Base-by-base conservation (phyloP, 2,797 vertebrate species). In the Ceryle rudis region DNA sequence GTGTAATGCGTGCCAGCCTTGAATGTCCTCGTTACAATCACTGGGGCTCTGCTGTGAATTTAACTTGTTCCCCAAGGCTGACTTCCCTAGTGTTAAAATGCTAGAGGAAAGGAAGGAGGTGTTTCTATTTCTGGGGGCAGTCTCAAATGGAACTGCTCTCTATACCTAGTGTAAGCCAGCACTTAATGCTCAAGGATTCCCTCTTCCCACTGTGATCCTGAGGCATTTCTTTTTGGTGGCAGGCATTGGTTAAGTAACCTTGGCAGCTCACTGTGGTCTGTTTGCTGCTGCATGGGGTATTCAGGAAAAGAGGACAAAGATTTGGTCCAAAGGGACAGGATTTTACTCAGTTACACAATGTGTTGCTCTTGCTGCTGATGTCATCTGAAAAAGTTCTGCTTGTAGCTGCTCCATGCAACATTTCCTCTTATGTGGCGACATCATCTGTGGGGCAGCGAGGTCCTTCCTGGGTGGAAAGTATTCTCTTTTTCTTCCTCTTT, bases 141-240 rank as follows among this genome's bases (percentile, higher is more conserved):
- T 21, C 62, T 93, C 58, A 58, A 72, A 42, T 7, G n/a, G 14
- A 74, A 29, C 58, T 91, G 54, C 65, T 78, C 9, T 29, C 47
- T 58, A 0, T 18, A 23, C 16, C 17, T 61, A 28, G 22, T 31
- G 7, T 14, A 52, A 35, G 9, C 0, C 2, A 35, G 28, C 37
- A 7, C 46, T 28, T 37, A 39, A 22, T 70, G 47, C 58, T 91
- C 31, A n/a, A 14, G 33, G 11, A 9, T 14, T 67, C 0, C 16
- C 11, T 66, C 21, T 61, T 79, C 20, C 58, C 62, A 4, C 22
- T 64, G 19, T 64, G 47, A 55, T 73, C 49, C 42, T 29, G 18
- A 21, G 14, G 10, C n/a, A 11, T 69, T 88, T 88, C 19, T 74
- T 69, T 71, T 11, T 15, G 31, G 31, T 39, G 57, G 25, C 41